Evolutionary conservation across 1,140 invertebrate species (phyloP).

Genomic region (Hydropsyche tenuis): DNA sequence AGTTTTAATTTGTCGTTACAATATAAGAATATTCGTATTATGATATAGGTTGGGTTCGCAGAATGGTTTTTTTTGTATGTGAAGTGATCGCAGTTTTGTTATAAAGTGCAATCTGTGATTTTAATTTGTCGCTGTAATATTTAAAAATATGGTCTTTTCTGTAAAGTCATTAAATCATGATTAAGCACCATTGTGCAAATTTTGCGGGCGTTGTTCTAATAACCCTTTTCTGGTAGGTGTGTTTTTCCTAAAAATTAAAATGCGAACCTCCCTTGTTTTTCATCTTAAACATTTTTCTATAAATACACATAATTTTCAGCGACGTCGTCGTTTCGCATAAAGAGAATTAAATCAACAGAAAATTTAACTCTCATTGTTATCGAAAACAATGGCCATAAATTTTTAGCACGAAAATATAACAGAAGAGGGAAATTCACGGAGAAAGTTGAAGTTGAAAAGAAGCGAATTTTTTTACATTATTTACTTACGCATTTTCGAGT

Average conservation of each 20-base stretch:
- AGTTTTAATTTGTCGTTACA: no score
- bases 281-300: background rate
- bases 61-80: no score
- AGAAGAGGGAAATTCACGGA: background rate
- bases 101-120: no score
- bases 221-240: background rate
- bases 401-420: conserved; percentile 16
- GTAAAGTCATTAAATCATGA: background rate
- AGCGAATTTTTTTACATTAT: conserved; percentile 6
- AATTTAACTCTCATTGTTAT: conserved; percentile 17
- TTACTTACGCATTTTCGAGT: conserved; percentile 24
- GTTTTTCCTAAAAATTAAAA: background rate
- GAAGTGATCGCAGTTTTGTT: no score
- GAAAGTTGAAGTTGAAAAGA: conserved; percentile 9
- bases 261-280: background rate
- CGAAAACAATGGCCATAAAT: conserved; percentile 18
- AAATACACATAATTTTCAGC: no score
- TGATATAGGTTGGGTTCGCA: no score
- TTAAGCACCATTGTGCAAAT: background rate
- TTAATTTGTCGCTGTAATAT: no score
- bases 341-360: conserved; percentile 23
- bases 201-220: background rate
- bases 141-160: background rate
- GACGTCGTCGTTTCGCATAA: background rate
- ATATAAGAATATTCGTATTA: no score